Conservation (phyloP, 1,140 invertebrate genomes). For the Pachyrhynchus sulphureomaculatus region DNA sequence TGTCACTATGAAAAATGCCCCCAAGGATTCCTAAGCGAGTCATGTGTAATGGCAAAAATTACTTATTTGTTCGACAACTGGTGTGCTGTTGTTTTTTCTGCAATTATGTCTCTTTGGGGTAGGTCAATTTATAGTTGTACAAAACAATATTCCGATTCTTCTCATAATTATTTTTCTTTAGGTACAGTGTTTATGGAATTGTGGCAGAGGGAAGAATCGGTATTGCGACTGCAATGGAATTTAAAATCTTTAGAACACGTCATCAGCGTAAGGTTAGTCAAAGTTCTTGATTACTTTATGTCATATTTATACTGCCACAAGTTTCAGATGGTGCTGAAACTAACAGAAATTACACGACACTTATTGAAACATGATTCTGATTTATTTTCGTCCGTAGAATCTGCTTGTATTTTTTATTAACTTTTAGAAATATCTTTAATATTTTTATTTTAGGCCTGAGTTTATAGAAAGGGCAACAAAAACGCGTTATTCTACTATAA, state of each 20-base stretch:
- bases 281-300: too few species aligned
- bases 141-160: too few species aligned
- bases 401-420: too few species aligned
- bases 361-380: too few species aligned
- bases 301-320: too few species aligned
- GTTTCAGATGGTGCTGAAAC: too few species aligned
- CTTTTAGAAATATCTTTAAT: too few species aligned
- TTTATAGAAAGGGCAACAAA: slow-evolving; percentile 68
- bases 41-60: slow-evolving; percentile 65
- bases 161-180: too few species aligned
- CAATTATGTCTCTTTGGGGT: slow-evolving; percentile 96
- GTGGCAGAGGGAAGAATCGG: slow-evolving; percentile 88
- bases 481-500: slow-evolving; percentile 64
- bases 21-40: slow-evolving; percentile 14
- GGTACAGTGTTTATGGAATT: slow-evolving; percentile 84
- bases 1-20: slow-evolving; percentile 29
- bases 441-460: slow-evolving; percentile 65
- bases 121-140: slow-evolving; percentile 49
- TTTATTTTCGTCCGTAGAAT: too few species aligned
- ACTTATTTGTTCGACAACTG: slow-evolving; percentile 94
- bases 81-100: slow-evolving; percentile 87
- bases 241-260: slow-evolving; percentile 78
- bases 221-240: slow-evolving; percentile 88
- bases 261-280: slow-evolving; percentile 54
- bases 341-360: too few species aligned